These are phyloP conservation scores for Panurus biarmicus DNA, from an alignment of 2,113 vertebrate species.

Conservation along the genomic window DNA sequence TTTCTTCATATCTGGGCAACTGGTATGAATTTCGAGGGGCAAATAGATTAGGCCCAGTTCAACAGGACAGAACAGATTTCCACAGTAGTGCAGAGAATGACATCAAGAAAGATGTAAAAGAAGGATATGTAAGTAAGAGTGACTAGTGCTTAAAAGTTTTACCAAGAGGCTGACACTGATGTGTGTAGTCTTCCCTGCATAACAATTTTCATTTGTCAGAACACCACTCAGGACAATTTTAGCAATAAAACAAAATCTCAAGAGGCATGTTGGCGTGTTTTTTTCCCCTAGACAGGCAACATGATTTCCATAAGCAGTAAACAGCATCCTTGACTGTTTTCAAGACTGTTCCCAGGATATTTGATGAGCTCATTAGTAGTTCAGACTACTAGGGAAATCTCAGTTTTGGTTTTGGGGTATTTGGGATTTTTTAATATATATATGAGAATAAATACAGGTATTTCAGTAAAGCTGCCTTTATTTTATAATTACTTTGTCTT, in stretches of 20 bases:
- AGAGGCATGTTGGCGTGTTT: background rate
- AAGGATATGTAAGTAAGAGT: background rate
- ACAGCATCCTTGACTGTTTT: background rate
- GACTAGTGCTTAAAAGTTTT: background rate
- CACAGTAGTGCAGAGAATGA: background rate
- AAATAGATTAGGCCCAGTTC: background rate
- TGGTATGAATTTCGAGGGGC: accelerated
- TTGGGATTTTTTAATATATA: background rate
- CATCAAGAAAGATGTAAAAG: background rate
- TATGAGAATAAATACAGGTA: background rate
- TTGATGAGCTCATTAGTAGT: background rate
- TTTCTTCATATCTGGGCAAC: background rate
- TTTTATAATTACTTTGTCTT: background rate
- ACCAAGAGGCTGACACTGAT: background rate
- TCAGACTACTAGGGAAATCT: background rate
- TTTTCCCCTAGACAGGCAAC: background rate
- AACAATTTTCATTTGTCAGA: background rate
- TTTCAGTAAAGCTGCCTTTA: background rate
- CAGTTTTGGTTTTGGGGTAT: background rate
- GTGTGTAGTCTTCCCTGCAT: background rate
- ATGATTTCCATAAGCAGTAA: background rate
- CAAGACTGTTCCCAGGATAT: background rate
- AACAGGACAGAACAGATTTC: background rate
- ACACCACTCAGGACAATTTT: background rate
- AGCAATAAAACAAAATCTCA: background rate